These are phyloP conservation scores for Psilopogon haemacephalus DNA, from an alignment of 2,113 vertebrate species.

Conservation along the genomic window DNA sequence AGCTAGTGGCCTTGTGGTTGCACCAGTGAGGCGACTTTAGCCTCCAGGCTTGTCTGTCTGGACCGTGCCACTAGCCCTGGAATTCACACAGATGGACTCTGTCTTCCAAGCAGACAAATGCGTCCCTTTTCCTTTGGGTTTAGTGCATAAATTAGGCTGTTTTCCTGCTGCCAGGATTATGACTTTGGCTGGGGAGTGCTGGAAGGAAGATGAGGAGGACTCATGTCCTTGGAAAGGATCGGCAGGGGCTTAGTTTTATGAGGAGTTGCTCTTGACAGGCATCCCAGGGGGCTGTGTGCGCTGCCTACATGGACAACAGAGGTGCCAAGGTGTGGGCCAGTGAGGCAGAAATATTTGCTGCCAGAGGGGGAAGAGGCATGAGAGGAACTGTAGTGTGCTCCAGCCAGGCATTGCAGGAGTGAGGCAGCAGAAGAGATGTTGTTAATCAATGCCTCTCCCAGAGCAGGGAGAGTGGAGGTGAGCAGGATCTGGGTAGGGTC, in stretches of 20 bases:
- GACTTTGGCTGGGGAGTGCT: not conserved
- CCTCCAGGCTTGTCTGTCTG: not conserved
- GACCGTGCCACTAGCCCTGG: not conserved
- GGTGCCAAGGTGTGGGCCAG: conserved; percentile 11
- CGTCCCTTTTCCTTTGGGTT: not conserved
- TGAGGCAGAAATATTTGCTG: conserved; percentile 22
- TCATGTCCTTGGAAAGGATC: conserved; percentile 24
- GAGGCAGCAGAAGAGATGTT: not conserved
- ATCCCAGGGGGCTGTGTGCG: not conserved
- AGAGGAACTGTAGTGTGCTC: not conserved
- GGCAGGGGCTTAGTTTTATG: conserved; percentile 11
- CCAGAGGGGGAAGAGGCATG: not conserved
- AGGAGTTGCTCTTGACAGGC: conserved; percentile 50
- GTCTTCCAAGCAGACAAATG: not conserved
- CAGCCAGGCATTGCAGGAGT: not conserved
- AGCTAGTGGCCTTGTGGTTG: not conserved
- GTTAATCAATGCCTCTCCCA: not conserved
- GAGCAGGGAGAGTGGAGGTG: not conserved
- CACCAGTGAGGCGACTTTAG: not conserved
- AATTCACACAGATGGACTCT: not conserved
- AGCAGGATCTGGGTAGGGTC: not conserved
- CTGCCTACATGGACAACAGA: not conserved
- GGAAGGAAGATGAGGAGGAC: not conserved
- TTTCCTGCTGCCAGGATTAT: not conserved
- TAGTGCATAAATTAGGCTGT: not conserved